Conservation (phyloP, 2,797 vertebrate species). For the Balearica regulorum region DNA sequence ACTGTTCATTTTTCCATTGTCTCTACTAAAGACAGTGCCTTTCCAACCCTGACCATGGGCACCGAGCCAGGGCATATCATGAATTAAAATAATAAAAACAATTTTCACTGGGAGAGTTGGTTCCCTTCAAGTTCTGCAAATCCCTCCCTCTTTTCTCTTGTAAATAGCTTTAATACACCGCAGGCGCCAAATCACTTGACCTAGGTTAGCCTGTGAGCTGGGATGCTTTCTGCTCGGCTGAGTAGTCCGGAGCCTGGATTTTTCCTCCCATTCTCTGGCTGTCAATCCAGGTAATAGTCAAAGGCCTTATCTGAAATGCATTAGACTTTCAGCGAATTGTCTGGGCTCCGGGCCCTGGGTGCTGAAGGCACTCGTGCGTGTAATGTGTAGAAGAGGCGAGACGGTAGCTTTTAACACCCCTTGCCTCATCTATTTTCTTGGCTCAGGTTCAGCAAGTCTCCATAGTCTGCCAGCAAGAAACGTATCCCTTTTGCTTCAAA, state of each 20-base stretch:
- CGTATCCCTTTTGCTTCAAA: not conserved
- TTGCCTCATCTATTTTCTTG: not conserved
- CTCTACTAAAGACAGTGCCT: not conserved
- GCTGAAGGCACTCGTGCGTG: constrained; percentile 55
- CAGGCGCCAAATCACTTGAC: constrained; percentile 92
- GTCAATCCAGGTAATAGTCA: constrained; percentile 87
- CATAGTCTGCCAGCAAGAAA: not conserved
- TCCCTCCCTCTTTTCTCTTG: not conserved
- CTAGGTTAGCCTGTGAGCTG: constrained; percentile 78
- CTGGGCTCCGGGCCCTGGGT: constrained; percentile 47
- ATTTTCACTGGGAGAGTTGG: not conserved
- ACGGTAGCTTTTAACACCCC: constrained; percentile 60
- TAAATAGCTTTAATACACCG: constrained; percentile 85
- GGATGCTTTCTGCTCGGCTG: constrained; percentile 85
- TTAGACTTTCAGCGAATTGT: constrained; percentile 17
- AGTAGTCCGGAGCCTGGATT: constrained; percentile 74
- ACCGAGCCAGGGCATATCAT: not conserved
- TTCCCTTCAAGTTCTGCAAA: constrained; percentile 71
- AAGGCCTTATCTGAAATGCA: constrained; percentile 79
- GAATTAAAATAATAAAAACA: not conserved
- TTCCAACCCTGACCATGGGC: not conserved
- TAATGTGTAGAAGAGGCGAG: constrained; percentile 48
- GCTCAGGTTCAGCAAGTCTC: not conserved
- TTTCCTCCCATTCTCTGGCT: constrained; percentile 81
- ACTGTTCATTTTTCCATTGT: not conserved